Percentiles rank a stretch among this genome's conserved stretches.
These are phyloP conservation scores for Linyphia triangularis DNA, from an alignment of 2,888 invertebrate genomes.

Conservation along the genomic window DNA sequence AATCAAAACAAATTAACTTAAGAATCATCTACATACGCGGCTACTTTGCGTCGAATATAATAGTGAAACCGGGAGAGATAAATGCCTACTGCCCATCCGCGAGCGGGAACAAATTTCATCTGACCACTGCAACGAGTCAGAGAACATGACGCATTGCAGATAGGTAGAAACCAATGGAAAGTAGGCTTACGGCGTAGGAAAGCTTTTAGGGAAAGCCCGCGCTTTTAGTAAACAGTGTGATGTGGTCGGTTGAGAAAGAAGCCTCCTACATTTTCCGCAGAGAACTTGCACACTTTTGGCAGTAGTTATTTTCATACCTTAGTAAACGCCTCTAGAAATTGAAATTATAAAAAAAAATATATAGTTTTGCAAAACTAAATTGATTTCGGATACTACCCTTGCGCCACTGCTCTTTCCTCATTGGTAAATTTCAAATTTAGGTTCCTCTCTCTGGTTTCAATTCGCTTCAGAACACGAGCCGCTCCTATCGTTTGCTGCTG, in stretches of 20 bases:
- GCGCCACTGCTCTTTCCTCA: conserved; percentile 33
- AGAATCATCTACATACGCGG: conserved; percentile 14
- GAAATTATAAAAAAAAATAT: conserved; percentile 8
- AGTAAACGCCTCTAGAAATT: not conserved
- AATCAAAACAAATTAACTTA: conserved; percentile 15
- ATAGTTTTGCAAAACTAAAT: not conserved
- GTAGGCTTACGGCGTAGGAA: conserved; percentile 53
- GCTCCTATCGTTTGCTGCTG: conserved; percentile 24
- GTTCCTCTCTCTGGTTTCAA: conserved; percentile 70
- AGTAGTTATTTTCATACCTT: not conserved
- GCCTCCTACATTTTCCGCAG: conserved; percentile 40
- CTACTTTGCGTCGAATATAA: not conserved
- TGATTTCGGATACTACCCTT: not conserved
- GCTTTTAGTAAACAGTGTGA: conserved; percentile 74
- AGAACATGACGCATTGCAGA: conserved; percentile 75
- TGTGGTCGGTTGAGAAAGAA: conserved; percentile 14
- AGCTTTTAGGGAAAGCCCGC: conserved; percentile 65
- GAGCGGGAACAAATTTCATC: conserved; percentile 66
- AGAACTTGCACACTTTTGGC: conserved; percentile 19
- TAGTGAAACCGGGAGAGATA: conserved; percentile 45
- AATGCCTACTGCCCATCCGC: conserved; percentile 53
- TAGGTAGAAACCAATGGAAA: conserved; percentile 72
- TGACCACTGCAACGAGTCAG: conserved; percentile 74
- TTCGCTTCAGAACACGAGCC: conserved; percentile 58
- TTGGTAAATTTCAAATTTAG: conserved; percentile 70